A percentile compares a stretch with the other conserved stretches of the same genome.
Evolutionary conservation across 2,113 vertebrate species (phyloP).

Genomic region (Mesoclemmys tuberculata): DNA sequence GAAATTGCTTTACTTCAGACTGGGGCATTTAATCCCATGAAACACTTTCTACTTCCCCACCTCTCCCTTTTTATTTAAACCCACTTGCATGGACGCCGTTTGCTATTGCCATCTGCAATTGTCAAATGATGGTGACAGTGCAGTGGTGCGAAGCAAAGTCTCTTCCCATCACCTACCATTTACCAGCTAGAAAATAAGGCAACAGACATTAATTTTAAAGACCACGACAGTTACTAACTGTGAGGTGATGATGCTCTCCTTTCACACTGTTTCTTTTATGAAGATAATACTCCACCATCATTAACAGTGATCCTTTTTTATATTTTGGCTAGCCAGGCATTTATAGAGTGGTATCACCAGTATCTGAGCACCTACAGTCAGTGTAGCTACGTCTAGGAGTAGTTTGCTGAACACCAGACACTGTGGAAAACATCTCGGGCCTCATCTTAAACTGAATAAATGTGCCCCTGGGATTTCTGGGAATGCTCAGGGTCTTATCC

Average conservation of each 20-base stretch:
- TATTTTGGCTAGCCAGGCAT: not conserved
- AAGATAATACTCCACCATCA: not conserved
- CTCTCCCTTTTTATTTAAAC: not conserved
- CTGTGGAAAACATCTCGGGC: not conserved
- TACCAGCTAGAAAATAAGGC: not conserved
- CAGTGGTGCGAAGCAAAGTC: not conserved
- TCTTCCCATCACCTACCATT: not conserved
- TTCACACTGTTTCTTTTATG: not conserved
- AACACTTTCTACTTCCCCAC: slow-evolving; percentile 1
- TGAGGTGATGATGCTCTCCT: fast-evolving
- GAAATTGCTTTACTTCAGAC: slow-evolving; percentile 74
- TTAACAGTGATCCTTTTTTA: not conserved
- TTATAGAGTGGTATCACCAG: not conserved
- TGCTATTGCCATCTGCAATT: not conserved
- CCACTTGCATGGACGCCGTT: not conserved
- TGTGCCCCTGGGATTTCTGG: not conserved
- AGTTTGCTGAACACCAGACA: not conserved
- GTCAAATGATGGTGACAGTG: not conserved
- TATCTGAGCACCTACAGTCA: not conserved
- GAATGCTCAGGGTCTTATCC: slow-evolving; percentile 23
- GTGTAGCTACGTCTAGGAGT: not conserved
- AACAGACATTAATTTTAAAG: not conserved
- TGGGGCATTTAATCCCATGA: slow-evolving; percentile 69
- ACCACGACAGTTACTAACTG: not conserved
- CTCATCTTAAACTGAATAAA: slow-evolving; percentile 5